phyloP scores from a whole-genome alignment of 2,888 invertebrate genomes.

The Apodemia duryi region DNA sequence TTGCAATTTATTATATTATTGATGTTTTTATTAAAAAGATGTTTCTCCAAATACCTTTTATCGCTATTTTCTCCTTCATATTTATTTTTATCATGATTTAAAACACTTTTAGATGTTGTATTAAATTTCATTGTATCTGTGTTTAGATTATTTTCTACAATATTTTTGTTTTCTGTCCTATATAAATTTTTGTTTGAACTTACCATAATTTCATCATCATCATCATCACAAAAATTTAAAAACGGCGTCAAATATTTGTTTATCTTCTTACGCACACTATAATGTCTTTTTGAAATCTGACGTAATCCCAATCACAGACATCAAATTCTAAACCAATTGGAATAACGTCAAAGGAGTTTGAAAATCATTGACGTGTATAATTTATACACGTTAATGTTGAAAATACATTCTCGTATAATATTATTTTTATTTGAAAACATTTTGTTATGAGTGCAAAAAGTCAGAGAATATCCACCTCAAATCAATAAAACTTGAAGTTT shows the following conservation, averaged over 20 bases:
- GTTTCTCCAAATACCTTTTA: conserved; percentile 1
- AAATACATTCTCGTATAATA: background rate
- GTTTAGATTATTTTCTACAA: background rate
- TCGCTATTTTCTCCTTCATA: background rate
- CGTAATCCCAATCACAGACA: background rate
- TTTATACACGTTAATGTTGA: too few relatives aligned
- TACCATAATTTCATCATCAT: too few relatives aligned
- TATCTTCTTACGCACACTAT: background rate
- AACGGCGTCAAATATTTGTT: background rate
- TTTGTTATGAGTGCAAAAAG: conserved; percentile 23
- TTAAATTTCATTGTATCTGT: background rate
- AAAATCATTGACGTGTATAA: too few relatives aligned
- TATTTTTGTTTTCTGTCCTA: background rate
- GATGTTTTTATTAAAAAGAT: conserved; percentile 1
- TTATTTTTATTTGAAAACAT: conserved; percentile 17
- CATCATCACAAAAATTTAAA: conserved; percentile 11
- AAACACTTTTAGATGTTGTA: background rate
- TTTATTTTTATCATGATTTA: background rate
- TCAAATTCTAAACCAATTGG: background rate
- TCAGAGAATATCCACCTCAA: conserved; percentile 27
- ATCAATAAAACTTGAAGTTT: conserved; percentile 45
- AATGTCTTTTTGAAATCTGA: background rate
- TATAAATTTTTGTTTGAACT: background rate
- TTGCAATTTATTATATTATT: background rate
- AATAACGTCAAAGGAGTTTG: background rate